Evolutionary conservation across 2,113 vertebrate species (phyloP).

Genomic region (Engraulis encrasicolus): DNA sequence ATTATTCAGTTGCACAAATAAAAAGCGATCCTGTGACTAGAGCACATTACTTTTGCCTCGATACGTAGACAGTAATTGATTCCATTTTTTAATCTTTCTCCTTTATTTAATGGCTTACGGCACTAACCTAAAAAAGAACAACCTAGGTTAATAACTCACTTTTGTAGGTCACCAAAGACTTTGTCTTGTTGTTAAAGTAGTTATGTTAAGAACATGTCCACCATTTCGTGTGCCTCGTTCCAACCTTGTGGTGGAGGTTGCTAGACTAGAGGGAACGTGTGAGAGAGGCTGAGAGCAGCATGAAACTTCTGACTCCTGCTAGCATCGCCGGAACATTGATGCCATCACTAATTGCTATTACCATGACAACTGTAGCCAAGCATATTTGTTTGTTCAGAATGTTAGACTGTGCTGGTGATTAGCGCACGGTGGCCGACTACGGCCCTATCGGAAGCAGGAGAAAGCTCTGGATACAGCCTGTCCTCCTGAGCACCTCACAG

Average conservation of each 20-base stretch:
- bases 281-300: not conserved
- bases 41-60: constrained; percentile 64
- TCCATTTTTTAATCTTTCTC: constrained; percentile 60
- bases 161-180: constrained; percentile 75
- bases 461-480: not conserved
- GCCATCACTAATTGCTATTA: not conserved
- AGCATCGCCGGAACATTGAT: not conserved
- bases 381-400: not conserved
- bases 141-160: constrained; percentile 81
- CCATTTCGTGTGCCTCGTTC: not conserved
- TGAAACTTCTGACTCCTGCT: not conserved
- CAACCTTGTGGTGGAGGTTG: not conserved
- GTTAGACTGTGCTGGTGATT: not conserved
- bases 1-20: constrained; percentile 41
- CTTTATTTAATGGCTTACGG: constrained; percentile 65
- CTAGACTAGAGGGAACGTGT: not conserved
- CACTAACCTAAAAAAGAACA: constrained; percentile 81
- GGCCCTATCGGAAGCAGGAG: not conserved
- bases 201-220: not conserved
- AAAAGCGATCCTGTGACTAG: constrained; percentile 59
- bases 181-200: constrained; percentile 54
- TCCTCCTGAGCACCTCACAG: not conserved
- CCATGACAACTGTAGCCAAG: constrained; percentile 12
- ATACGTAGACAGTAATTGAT: constrained; percentile 77
- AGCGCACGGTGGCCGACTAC: not conserved